phyloP scores from a whole-genome alignment of 2,888 invertebrate genomes.

The Caenorhabditis zanzibari region DNA sequence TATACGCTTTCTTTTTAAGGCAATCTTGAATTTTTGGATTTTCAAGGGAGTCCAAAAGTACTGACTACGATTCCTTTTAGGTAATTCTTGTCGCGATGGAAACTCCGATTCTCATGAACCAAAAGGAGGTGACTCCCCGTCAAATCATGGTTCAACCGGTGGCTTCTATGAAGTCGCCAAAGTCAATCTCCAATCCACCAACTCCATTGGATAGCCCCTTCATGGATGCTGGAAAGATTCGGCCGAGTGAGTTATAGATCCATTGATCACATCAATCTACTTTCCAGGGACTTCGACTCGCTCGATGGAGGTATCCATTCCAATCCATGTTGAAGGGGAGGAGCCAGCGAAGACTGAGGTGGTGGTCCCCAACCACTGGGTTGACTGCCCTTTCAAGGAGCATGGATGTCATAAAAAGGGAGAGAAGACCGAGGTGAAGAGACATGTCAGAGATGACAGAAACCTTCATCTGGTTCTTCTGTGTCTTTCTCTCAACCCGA shows the following conservation, averaged over 20 bases:
- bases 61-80: too few relatives aligned
- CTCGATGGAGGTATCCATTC: slow-evolving; percentile 32
- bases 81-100: slow-evolving; percentile 29
- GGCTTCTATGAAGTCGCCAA: slow-evolving; percentile 2
- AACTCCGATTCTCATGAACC: background rate
- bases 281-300: slow-evolving; percentile 41
- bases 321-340: slow-evolving; percentile 49
- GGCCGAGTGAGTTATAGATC: slow-evolving; percentile 26
- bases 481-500: slow-evolving; percentile 57
- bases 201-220: slow-evolving; percentile 53
- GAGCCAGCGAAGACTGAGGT: background rate
- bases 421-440: slow-evolving; percentile 49
- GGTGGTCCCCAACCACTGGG: background rate
- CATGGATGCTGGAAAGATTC: slow-evolving; percentile 9
- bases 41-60: too few relatives aligned
- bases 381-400: slow-evolving; percentile 60
- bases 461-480: slow-evolving; percentile 58
- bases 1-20: too few relatives aligned
- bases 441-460: slow-evolving; percentile 62
- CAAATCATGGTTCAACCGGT: slow-evolving; percentile 49
- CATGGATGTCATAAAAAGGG: slow-evolving; percentile 66
- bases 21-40: too few relatives aligned
- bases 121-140: slow-evolving; percentile 41
- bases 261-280: too few relatives aligned
- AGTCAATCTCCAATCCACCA: slow-evolving; percentile 40